Conservation (phyloP, 2,888 invertebrate genomes). For the Carabus problematicus region DNA sequence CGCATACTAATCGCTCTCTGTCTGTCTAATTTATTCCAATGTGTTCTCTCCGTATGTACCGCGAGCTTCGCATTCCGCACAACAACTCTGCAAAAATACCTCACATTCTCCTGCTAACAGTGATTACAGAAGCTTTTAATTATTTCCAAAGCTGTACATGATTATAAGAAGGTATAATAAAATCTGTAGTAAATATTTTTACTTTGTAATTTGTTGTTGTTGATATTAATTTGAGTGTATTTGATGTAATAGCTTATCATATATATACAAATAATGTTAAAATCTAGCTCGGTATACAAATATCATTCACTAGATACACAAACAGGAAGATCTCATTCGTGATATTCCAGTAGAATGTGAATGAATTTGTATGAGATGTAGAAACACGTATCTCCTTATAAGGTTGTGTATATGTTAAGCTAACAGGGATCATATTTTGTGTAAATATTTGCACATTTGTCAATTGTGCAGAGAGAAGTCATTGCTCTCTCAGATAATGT, state of each 20-base stretch:
- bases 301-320: neutral
- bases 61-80: neutral
- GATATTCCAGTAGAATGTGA: neutral
- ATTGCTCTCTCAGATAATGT: conserved; percentile 3
- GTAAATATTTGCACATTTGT: neutral
- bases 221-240: too few relatives aligned
- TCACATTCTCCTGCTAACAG: neutral
- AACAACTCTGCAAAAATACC: neutral
- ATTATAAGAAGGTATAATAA: too few relatives aligned
- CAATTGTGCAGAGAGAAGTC: conserved; percentile 4
- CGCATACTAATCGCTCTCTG: conserved; percentile 4
- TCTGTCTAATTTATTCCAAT: conserved; percentile 14
- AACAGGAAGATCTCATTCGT: conserved; percentile 3
- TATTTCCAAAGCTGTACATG: too few relatives aligned
- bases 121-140: too few relatives aligned
- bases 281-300: too few relatives aligned
- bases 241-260: too few relatives aligned
- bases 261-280: too few relatives aligned
- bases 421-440: neutral
- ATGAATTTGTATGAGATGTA: conserved; percentile 4
- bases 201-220: too few relatives aligned
- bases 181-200: too few relatives aligned
- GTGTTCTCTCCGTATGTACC: conserved; percentile 3
- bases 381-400: neutral
- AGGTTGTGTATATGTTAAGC: too few relatives aligned